Evolutionary conservation across 2,797 vertebrate genomes (phyloP).

Genomic region (Arrhamphus sclerolepis): DNA sequence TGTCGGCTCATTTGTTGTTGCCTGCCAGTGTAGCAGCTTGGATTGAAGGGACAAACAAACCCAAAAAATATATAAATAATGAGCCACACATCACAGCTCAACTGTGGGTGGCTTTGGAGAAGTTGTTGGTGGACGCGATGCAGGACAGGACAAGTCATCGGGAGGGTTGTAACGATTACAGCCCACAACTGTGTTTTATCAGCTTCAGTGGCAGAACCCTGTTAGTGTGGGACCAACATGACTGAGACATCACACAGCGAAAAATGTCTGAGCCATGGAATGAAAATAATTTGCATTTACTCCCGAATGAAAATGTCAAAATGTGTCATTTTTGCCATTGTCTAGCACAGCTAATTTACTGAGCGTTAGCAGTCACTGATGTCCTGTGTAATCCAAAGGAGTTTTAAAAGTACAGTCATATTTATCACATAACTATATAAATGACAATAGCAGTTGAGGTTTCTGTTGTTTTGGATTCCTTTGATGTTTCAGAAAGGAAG

Average conservation of each 20-base stretch:
- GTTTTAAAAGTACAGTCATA: no score
- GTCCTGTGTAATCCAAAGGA: no score
- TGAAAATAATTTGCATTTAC: constrained; percentile 32
- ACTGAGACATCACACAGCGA: constrained; percentile 38
- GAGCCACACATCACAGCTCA: constrained; percentile 63
- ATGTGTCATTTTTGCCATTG: constrained; percentile 6
- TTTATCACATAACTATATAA: no score
- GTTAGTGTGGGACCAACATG: constrained; percentile 39
- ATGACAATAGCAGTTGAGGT: no score
- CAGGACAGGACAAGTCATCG: constrained; percentile 45
- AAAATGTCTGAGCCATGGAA: constrained; percentile 26
- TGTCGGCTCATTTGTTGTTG: constrained; percentile 49
- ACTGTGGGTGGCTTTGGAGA: constrained; percentile 63
- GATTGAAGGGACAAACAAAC: constrained; percentile 63
- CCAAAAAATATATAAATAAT: constrained; percentile 55
- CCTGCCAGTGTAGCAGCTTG: constrained; percentile 75
- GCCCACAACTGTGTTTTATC: constrained; percentile 42
- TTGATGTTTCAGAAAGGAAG: no score
- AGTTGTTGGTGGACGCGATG: constrained; percentile 42
- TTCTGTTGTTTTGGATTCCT: no score
- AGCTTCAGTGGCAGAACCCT: constrained; percentile 48
- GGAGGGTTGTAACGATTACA: constrained; percentile 34
- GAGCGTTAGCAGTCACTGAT: not conserved
- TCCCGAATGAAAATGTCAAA: constrained; percentile 7
- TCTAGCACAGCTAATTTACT: constrained; percentile 5